Evolutionary conservation across 1,140 invertebrate genomes (phyloP).

Genomic region (Hylaeus anthracinus): DNA sequence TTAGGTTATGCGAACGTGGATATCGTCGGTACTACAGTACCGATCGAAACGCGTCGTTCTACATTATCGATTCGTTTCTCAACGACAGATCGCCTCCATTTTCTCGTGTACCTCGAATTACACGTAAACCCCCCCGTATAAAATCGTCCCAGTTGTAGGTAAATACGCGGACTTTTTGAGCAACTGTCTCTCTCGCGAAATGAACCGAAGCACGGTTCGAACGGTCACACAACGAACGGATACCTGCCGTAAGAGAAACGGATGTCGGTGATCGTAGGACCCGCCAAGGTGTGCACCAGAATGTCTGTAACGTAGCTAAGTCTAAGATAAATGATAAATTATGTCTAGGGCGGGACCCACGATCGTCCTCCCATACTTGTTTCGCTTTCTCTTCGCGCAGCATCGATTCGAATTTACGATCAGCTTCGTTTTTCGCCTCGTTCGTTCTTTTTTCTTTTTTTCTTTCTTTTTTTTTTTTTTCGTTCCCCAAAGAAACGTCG

Average conservation of each 20-base stretch:
- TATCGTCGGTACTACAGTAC: too few relatives aligned
- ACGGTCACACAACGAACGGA: slow-evolving; percentile 9
- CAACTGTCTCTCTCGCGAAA: slow-evolving; percentile 52
- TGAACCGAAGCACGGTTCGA: slow-evolving; percentile 8
- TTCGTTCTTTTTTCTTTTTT: slow-evolving; percentile 17
- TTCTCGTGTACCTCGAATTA: background rate
- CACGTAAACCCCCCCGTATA: slow-evolving; percentile 13
- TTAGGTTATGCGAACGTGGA: too few relatives aligned
- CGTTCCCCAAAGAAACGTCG: slow-evolving; percentile 27
- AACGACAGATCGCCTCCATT: too few relatives aligned
- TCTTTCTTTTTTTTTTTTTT: slow-evolving; percentile 35
- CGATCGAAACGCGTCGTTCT: too few relatives aligned
- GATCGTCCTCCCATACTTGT: background rate
- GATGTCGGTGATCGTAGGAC: slow-evolving; percentile 7
- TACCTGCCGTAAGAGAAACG: slow-evolving; percentile 22
- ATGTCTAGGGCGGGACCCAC: slow-evolving; percentile 24
- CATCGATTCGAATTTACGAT: slow-evolving; percentile 29
- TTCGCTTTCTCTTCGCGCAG: background rate
- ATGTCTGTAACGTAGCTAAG: slow-evolving; percentile 22
- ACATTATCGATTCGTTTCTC: too few relatives aligned
- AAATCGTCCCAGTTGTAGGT: slow-evolving; percentile 50
- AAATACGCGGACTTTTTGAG: slow-evolving; percentile 55
- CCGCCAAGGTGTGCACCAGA: slow-evolving; percentile 36
- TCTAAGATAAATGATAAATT: slow-evolving; percentile 42
- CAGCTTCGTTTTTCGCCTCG: slow-evolving; percentile 21